Evolutionary conservation across 2,113 vertebrate species (phyloP).

Genomic region (Trogon melanurus): DNA sequence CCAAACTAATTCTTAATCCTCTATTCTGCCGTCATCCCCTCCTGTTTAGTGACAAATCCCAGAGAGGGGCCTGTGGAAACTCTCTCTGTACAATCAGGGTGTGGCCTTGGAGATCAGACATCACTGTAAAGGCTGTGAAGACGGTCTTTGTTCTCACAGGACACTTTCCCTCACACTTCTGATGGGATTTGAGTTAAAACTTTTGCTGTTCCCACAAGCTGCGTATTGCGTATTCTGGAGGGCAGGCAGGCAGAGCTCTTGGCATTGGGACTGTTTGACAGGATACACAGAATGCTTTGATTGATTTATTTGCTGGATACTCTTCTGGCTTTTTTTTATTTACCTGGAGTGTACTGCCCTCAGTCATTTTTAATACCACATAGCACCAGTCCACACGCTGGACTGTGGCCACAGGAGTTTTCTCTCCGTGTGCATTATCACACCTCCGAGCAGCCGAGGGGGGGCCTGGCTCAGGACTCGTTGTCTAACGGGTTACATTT

Average conservation of each 20-base stretch:
- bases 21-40: not conserved
- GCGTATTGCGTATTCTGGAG: not conserved
- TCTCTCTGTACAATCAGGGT: not conserved
- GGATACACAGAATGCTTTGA: not conserved
- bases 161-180: not conserved
- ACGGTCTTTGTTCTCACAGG: not conserved
- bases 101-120: not conserved
- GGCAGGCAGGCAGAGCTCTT: not conserved
- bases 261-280: not conserved
- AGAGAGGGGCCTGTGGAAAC: not conserved
- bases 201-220: not conserved
- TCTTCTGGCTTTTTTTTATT: not conserved
- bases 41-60: not conserved
- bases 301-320: not conserved
- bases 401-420: not conserved
- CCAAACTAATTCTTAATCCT: not conserved
- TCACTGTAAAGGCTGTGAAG: not conserved
- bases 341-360: not conserved
- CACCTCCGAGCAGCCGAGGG: not conserved
- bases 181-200: not conserved
- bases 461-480: not conserved
- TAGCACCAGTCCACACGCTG: not conserved
- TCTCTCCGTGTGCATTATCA: not conserved
- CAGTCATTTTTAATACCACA: not conserved
- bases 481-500: not conserved